phyloP scores from a whole-genome alignment of 2,113 vertebrate genomes.

The Sceloporus undulatus region DNA sequence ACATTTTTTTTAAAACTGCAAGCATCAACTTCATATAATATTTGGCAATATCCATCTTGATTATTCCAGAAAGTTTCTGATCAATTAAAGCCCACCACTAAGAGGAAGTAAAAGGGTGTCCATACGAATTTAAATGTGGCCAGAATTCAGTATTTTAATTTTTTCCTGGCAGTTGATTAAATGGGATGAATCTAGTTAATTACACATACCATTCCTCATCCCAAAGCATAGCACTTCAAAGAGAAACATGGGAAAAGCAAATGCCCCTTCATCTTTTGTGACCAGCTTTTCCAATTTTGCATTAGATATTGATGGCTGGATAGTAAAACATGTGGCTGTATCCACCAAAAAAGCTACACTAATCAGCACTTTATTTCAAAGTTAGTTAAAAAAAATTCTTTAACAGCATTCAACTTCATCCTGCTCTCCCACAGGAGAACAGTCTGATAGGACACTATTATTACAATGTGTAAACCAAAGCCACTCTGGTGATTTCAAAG shows the following conservation, averaged over 20 bases:
- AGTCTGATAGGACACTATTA: background rate
- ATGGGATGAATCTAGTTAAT: background rate
- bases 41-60: background rate
- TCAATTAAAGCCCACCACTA: background rate
- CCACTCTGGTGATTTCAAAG: no score
- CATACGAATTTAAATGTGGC: background rate
- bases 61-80: background rate
- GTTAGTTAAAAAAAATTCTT: background rate
- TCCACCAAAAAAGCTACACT: background rate
- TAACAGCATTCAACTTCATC: background rate
- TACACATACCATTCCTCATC: background rate
- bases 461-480: background rate
- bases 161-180: background rate
- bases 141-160: background rate
- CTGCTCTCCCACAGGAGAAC: background rate
- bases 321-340: background rate
- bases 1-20: background rate
- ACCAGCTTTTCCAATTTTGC: background rate
- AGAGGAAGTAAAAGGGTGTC: background rate
- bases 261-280: background rate
- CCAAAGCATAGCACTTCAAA: background rate
- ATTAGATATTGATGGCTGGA: background rate
- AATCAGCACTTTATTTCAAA: background rate
- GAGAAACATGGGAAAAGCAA: background rate
- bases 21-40: background rate